Evolutionary conservation across 2,797 vertebrate genomes (phyloP), one percentile per base, ranked within the genome.

Genomic region (Alcedo quadribrachys): DNA sequence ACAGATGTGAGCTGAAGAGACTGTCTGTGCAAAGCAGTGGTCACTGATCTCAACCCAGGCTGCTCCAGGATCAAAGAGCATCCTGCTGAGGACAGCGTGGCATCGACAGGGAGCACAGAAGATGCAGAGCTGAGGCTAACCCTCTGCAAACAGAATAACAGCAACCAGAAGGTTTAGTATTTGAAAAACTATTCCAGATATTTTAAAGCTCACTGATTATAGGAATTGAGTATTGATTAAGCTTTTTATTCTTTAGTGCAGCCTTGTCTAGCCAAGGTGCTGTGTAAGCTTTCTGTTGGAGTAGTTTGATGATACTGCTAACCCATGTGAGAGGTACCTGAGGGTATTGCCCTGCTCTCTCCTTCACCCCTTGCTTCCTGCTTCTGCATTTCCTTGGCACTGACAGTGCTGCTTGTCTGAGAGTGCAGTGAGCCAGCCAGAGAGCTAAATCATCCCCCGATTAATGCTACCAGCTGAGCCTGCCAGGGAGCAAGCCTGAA

Each of bases 291-390:
- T 55, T 12, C n/a, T 58, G 18, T 5, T 40, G 48, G 11, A 22
- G 18, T 4, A 37, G 33, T 1, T 11, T 54, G 80, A 6, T 27
- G 30, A 5, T 54, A 6, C 46, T 27, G 24, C 37, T 65, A 9
- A 37, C 17, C 19, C 48, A 22, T 2, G 0, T 30, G 16, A 30
- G 51, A 35, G 48, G 28, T 32, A 4, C 46, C 55, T 66, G 9
- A 17, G 45, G 33, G 25, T 27, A 2, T 16, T 55, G 15, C 25
- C 28, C n/a, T 51, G 81, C 2, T 11, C 6, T 25, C 18, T 9
- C 3, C 35, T 43, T 3, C 15, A 5, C 19, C 15, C 57, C 9
- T 30, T 5, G 0, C 9, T 45, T 65, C 0, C 1, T 42, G 37
- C 21, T 40, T 9, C 50, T 82, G 57, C 35, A 0, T 7, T 30